phyloP scores from a whole-genome alignment of 2,888 invertebrate species.

The Flexamia atlantica region DNA sequence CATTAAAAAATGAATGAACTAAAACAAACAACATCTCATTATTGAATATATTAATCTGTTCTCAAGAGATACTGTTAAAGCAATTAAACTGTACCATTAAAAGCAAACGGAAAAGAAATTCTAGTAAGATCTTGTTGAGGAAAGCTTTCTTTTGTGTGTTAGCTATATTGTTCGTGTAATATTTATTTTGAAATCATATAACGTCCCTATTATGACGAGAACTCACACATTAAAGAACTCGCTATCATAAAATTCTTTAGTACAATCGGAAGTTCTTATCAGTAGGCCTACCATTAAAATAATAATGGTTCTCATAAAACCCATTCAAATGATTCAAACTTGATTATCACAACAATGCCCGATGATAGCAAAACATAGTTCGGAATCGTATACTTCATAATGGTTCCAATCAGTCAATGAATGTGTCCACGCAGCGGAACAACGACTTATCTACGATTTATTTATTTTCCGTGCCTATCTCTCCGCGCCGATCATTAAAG shows the following conservation, averaged over 20 bases:
- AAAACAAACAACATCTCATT: no score
- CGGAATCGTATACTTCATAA: background rate
- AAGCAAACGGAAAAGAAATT: no score
- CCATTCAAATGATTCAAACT: background rate
- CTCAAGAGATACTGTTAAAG: no score
- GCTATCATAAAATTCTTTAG: background rate
- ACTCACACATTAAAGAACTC: no score
- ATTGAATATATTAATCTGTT: no score
- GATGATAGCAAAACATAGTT: background rate
- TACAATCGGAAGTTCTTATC: background rate
- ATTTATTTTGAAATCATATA: no score
- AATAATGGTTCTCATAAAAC: constrained; percentile 2
- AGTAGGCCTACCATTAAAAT: background rate
- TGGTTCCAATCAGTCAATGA: constrained; percentile 4
- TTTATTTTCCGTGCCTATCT: constrained; percentile 4
- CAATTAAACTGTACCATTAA: no score
- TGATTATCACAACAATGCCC: constrained; percentile 20
- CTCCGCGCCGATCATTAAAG: background rate
- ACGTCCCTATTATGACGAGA: no score
- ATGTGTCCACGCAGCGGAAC: background rate
- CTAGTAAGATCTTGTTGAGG: no score
- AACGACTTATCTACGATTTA: background rate
- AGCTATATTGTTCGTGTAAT: no score
- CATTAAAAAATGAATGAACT: no score
- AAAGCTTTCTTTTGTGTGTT: no score